phyloP scores from a whole-genome alignment of 2,888 invertebrate species.

The Lithosia quadra region DNA sequence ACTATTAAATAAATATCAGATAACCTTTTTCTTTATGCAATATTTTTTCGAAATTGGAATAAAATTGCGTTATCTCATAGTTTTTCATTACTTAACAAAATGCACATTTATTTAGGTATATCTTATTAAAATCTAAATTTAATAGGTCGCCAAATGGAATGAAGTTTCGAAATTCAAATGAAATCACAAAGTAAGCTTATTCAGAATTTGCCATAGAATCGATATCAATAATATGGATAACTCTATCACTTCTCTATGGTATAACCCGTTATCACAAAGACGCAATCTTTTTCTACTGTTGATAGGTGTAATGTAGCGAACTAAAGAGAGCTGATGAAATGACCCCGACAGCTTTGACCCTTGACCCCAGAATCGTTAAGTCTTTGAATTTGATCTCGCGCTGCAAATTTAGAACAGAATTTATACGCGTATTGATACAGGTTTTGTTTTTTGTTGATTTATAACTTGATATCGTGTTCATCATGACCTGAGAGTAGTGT shows the following conservation, averaged over 20 bases:
- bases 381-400: constrained; percentile 5
- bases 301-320: background rate
- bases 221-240: background rate
- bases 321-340: background rate
- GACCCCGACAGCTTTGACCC: constrained; percentile 4
- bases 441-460: background rate
- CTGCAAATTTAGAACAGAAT: background rate
- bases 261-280: background rate
- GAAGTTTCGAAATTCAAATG: background rate
- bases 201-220: background rate
- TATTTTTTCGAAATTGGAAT: constrained; percentile 1
- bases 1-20: background rate
- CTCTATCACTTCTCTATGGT: constrained; percentile 2
- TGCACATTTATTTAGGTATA: no score
- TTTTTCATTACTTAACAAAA: no score
- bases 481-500: background rate
- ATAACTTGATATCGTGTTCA: background rate
- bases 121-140: background rate
- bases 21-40: background rate
- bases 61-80: background rate
- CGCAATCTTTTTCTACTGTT: constrained; percentile 1
- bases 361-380: background rate
- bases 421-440: constrained; percentile 1
- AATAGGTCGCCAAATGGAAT: background rate
- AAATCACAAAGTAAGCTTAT: background rate